These are phyloP conservation scores for Cliona cf. orientalis DNA, from an alignment of 37 sponge, comb jelly and placozoan genomes.

Conservation along the genomic window DNA sequence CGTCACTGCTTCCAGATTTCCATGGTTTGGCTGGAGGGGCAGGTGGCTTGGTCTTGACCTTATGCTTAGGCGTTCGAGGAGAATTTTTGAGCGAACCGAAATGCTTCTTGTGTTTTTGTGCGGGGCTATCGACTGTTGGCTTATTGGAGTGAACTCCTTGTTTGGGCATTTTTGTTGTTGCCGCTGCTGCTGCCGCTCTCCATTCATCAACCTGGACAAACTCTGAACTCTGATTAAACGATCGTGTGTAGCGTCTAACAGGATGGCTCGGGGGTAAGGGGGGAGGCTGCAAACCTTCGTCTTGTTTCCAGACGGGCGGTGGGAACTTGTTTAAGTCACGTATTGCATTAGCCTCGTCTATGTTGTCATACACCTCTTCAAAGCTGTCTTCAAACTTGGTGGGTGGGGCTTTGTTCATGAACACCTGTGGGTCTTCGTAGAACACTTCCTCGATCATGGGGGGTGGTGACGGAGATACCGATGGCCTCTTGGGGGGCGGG, in stretches of 20 bases:
- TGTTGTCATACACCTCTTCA: not conserved
- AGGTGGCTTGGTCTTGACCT: no score
- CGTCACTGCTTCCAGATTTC: not conserved
- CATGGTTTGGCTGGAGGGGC: not conserved
- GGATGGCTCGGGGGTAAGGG: conserved; percentile 7
- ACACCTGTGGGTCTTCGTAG: not conserved
- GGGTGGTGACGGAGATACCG: not conserved
- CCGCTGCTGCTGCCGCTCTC: no score
- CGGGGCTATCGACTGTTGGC: not conserved
- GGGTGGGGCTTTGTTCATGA: not conserved
- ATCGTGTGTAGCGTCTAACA: not conserved
- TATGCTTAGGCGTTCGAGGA: not conserved
- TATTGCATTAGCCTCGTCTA: not conserved
- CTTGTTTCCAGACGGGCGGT: conserved; percentile 29
- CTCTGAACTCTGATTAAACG: no score
- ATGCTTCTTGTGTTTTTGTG: not conserved
- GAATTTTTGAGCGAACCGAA: not conserved
- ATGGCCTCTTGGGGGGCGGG: not conserved
- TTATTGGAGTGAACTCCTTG: not conserved
- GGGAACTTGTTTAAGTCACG: conserved; percentile 29
- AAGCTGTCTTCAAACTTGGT: not conserved
- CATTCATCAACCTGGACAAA: no score
- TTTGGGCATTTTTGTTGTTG: no score
- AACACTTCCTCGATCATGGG: not conserved
- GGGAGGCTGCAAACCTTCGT: not conserved